Evolutionary conservation across 2,888 invertebrate species (phyloP).

Genomic region (Ypsolopha sequella): DNA sequence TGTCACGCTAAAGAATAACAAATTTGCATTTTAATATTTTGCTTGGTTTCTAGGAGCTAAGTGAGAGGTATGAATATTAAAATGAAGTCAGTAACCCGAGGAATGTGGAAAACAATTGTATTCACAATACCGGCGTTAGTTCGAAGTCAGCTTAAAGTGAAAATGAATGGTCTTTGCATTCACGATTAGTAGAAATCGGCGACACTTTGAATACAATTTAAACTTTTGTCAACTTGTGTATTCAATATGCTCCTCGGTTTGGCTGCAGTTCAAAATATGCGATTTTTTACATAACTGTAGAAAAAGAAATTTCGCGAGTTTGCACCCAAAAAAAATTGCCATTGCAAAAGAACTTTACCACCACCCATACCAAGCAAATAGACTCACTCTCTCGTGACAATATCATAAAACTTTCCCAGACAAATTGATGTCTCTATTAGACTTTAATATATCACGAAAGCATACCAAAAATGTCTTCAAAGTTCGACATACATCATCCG

Average conservation of each 20-base stretch:
- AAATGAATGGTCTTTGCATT: conserved; percentile 41
- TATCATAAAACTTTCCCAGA: conserved; percentile 50
- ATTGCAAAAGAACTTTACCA: not conserved
- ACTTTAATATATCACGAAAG: conserved; percentile 37
- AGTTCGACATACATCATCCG: conserved; percentile 45
- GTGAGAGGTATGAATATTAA: not conserved
- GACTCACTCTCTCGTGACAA: conserved; percentile 5
- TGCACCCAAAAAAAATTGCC: not conserved
- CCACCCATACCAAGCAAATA: conserved; percentile 19
- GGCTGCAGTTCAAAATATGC: conserved; percentile 5
- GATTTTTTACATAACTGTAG: conserved; percentile 1
- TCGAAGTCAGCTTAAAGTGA: conserved; percentile 23
- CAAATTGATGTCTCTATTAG: conserved; percentile 47
- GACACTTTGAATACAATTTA: conserved; percentile 48
- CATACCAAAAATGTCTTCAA: conserved; percentile 29
- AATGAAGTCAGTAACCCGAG: not conserved
- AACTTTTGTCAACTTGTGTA: conserved; percentile 18
- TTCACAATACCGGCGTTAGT: not conserved
- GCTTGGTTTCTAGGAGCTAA: not conserved
- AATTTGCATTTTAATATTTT: too few species aligned
- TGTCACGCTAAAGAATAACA: too few species aligned
- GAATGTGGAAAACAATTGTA: not conserved
- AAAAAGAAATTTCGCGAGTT: not conserved
- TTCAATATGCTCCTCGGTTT: conserved; percentile 1
- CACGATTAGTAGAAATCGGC: conserved; percentile 60